Conservation (phyloP, 92 coral and sea anemone genomes). For the Galaxea fascicularis region DNA sequence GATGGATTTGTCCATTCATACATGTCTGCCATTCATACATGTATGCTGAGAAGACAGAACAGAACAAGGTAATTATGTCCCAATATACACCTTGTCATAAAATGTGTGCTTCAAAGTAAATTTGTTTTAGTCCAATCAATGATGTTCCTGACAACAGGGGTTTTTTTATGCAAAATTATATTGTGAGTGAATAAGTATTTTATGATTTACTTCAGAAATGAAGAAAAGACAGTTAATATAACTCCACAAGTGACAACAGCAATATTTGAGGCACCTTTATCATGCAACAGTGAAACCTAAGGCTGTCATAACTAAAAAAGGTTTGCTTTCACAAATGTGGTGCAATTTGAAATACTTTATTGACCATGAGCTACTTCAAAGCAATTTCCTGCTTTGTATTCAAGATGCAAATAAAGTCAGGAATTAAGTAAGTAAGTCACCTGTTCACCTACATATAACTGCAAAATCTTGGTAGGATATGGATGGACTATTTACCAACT, state of each 20-base stretch:
- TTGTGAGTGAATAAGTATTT: background rate
- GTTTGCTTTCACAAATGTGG: background rate
- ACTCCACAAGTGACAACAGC: background rate
- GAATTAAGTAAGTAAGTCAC: background rate
- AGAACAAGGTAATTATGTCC: constrained; percentile 13
- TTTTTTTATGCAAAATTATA: too few species aligned
- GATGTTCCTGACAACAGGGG: too few species aligned
- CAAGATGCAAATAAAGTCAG: constrained; percentile 6
- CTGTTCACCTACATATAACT: background rate
- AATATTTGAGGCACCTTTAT: background rate
- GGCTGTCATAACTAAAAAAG: background rate
- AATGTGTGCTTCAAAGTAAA: background rate
- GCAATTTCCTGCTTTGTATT: constrained; percentile 1
- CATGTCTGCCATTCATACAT: background rate
- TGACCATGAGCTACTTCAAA: background rate
- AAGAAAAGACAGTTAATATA: constrained; percentile 4
- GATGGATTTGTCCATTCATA: background rate
- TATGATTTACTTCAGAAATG: background rate
- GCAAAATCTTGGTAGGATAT: background rate
- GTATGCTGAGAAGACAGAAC: background rate
- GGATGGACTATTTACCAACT: background rate
- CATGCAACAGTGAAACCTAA: background rate
- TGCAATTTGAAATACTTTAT: background rate
- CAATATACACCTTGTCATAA: background rate
- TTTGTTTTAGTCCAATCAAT: background rate